phyloP scores from a whole-genome alignment of 2,797 vertebrate genomes.

The Amphiprion clarkii region DNA sequence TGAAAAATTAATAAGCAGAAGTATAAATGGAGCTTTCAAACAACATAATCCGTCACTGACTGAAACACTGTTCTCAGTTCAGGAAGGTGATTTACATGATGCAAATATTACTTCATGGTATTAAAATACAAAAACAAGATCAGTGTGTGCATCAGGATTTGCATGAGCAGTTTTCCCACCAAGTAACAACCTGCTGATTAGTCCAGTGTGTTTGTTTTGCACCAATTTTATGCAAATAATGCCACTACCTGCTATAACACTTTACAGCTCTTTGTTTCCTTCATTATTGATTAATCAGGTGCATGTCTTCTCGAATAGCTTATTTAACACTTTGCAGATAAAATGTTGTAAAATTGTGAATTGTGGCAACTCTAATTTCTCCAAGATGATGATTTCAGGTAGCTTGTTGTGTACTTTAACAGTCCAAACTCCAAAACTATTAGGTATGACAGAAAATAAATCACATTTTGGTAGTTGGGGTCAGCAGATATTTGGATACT shows the following conservation, averaged over 20 bases:
- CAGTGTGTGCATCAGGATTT: background rate
- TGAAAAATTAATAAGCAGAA: too few relatives aligned
- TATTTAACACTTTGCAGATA: too few relatives aligned
- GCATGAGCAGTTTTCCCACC: background rate
- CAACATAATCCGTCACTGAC: background rate
- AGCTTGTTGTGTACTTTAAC: too few relatives aligned
- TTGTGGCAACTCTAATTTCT: too few relatives aligned
- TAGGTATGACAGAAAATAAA: too few relatives aligned
- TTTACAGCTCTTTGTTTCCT: background rate
- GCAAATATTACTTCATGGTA: background rate
- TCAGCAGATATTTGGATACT: too few relatives aligned
- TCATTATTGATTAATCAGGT: background rate
- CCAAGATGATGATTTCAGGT: too few relatives aligned
- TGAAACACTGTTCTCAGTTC: background rate
- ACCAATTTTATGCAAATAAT: background rate
- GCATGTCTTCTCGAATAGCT: background rate
- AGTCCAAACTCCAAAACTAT: too few relatives aligned
- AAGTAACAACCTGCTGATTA: background rate
- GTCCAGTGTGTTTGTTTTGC: background rate
- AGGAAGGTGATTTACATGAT: background rate
- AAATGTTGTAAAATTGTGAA: too few relatives aligned
- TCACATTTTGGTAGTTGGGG: too few relatives aligned
- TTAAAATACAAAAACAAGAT: background rate
- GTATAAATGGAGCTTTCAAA: background rate
- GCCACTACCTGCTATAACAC: background rate